Percentiles rank a stretch among this genome's conserved stretches.
Conservation (phyloP, 1,140 invertebrate genomes). For the Cydia strobilella region DNA sequence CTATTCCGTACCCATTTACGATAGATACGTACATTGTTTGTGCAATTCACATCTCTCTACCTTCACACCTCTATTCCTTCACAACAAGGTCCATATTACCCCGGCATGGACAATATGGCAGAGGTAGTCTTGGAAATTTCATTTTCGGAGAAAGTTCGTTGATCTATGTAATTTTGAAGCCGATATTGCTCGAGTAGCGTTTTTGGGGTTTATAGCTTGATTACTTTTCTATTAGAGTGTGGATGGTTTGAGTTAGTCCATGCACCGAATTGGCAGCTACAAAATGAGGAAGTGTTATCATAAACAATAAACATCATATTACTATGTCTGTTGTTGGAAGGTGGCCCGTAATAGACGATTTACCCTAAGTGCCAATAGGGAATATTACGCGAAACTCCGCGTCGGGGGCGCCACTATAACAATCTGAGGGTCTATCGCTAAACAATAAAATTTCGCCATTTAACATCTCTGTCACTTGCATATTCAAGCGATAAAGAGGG, state of each 20-base stretch:
- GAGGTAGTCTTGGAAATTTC: constrained; percentile 17
- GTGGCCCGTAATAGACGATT: no score
- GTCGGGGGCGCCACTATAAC: no score
- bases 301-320: no score
- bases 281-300: no score
- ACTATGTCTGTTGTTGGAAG: no score
- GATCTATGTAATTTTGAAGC: constrained; percentile 28
- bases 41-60: constrained; percentile 9
- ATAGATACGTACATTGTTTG: constrained; percentile 32
- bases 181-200: constrained; percentile 4
- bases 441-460: no score
- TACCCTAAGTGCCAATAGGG: no score
- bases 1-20: constrained; percentile 20
- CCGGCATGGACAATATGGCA: neutral
- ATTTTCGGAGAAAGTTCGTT: constrained; percentile 9
- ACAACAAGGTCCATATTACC: neutral
- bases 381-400: no score
- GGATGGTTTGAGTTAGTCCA: neutral
- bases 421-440: no score
- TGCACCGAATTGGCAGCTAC: no score
- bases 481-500: no score
- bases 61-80: neutral
- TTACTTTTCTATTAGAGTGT: neutral
- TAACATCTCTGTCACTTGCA: no score
- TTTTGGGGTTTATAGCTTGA: neutral